These are phyloP conservation scores for Drosophila paramelanica DNA, from an alignment of 2,888 invertebrate genomes.

Conservation along the genomic window DNA sequence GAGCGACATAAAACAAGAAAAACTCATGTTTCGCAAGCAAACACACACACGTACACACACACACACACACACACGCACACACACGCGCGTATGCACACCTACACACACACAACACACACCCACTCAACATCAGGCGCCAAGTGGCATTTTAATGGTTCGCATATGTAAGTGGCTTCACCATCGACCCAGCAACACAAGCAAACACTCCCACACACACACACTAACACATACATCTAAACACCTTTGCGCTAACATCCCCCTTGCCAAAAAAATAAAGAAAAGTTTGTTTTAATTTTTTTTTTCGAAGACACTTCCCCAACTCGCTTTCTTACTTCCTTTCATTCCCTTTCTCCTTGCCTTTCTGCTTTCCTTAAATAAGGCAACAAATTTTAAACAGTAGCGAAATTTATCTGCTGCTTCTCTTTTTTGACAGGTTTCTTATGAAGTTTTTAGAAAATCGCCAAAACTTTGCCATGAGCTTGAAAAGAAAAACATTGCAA, in stretches of 20 bases:
- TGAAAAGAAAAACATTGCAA: too few species aligned
- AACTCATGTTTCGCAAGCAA: slow-evolving; percentile 27
- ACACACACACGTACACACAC: not conserved
- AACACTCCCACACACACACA: not conserved
- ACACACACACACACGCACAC: slow-evolving; percentile 1
- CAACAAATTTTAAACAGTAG: not conserved
- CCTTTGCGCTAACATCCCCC: slow-evolving; percentile 25
- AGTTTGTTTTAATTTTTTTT: not conserved
- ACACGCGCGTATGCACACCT: not conserved
- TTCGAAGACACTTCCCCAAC: too few species aligned
- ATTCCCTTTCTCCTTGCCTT: not conserved
- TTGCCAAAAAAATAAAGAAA: not conserved
- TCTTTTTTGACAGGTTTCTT: not conserved
- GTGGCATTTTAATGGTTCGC: slow-evolving; percentile 48
- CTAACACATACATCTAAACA: not conserved
- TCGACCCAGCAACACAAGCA: slow-evolving; percentile 7
- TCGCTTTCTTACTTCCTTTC: not conserved
- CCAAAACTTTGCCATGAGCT: not conserved
- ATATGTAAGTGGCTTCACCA: slow-evolving; percentile 51
- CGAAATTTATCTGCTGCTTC: not conserved
- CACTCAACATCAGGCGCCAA: slow-evolving; percentile 1
- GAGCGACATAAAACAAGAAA: slow-evolving; percentile 28
- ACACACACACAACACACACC: slow-evolving; percentile 4
- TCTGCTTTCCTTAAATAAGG: not conserved
- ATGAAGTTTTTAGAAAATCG: not conserved